Evolutionary conservation across 2,797 vertebrate species (phyloP), one percentile per base, ranked within the genome.

Genomic region (Myoxocephalus aenaeus): DNA sequence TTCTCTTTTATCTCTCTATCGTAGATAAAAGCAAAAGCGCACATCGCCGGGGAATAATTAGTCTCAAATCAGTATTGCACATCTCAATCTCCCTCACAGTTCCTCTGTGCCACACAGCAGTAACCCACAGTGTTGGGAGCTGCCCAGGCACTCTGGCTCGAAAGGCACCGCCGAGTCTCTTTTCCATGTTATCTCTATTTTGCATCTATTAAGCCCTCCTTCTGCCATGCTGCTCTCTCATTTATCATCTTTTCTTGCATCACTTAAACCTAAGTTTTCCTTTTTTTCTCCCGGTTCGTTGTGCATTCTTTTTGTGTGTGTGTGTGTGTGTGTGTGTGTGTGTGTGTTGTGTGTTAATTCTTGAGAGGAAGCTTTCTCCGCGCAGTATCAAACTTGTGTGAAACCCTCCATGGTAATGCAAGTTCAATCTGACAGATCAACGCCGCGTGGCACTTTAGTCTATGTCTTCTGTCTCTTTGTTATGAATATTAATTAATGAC

Each of bases 11-110:
- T 93, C 91, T 89, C 75, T 67, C 73, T 73, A 89, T 94, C 86
- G 1, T 12, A 88, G 90, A 92, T 93, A 85, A 91, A 92, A 88
- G 79, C 80, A 70, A 56, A 56, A 70, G 82, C 68, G 65, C 65
- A 8, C 65, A 71, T 85, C 81, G 46, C 86, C 25, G 29, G 90
- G 90, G 92, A 91, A 90, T 84, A 90, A 93, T 94, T 92, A 90
- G 92, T 88, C 73, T 87, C 85, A 70, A 86, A 90, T 89, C 86
- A 74, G 83, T 29, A 50, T 63, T 78, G 69, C 76, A 73, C 66
- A 69, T 85, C 85, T 92, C 85, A 73, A 72, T 86, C 76, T 75
- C 75, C 70, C 71, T 83, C 71, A 74, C 76, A 70, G 76, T 80
- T 75, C 53, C 34, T 73, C 65, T 40, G 59, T 85, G 73, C 65